Conservation (phyloP, 2,888 invertebrate genomes). For the Drosophila dives region DNA sequence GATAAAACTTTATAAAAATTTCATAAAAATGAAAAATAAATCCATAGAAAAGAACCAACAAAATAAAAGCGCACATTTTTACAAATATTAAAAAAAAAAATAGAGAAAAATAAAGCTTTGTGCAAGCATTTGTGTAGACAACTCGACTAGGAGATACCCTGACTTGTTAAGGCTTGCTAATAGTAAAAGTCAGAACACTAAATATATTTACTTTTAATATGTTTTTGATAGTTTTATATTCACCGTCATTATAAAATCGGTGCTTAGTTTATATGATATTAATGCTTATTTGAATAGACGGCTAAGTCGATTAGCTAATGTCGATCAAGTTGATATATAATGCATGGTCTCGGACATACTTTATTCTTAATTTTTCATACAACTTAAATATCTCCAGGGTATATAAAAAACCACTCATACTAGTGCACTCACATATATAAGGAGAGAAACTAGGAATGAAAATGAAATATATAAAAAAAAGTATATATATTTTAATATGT, state of each 20-base stretch:
- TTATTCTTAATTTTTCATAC: neutral
- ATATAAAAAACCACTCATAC: constrained; percentile 23
- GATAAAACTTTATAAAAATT: constrained; percentile 63
- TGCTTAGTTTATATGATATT: neutral
- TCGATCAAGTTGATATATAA: neutral
- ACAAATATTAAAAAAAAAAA: constrained; percentile 12
- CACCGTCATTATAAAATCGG: neutral
- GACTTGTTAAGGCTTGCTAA: neutral
- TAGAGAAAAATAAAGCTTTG: neutral
- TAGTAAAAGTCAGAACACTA: neutral
- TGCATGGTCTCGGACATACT: neutral
- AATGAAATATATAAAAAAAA: constrained; percentile 28
- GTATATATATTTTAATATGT: constrained; percentile 62
- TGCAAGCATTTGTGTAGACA: neutral
- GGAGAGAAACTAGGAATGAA: constrained; percentile 5
- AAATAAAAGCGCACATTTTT: constrained; percentile 33
- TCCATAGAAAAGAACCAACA: constrained; percentile 55
- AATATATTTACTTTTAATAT: neutral
- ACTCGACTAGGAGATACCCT: neutral
- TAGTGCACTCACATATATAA: constrained; percentile 4
- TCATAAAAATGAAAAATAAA: constrained; percentile 71
- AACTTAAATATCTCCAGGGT: neutral
- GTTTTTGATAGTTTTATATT: neutral
- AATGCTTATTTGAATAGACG: neutral
- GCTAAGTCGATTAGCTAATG: neutral